These are phyloP conservation scores for Vandiemenella viatica DNA, from an alignment of 2,888 invertebrate species.

Conservation along the genomic window DNA sequence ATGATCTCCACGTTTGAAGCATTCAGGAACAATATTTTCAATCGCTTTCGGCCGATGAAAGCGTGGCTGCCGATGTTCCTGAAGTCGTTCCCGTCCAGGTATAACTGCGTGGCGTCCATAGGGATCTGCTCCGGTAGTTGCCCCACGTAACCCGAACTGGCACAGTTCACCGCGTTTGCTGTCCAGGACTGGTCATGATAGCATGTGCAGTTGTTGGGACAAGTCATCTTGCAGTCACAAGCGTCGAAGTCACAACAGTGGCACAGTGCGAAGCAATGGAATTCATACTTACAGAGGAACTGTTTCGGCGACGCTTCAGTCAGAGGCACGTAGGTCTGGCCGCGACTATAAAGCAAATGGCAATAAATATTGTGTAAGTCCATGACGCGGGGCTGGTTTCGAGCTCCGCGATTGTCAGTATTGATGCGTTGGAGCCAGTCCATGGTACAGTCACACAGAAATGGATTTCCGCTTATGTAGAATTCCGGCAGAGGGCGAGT, in stretches of 20 bases:
- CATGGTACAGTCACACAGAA: constrained; percentile 80
- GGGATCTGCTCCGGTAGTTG: constrained; percentile 67
- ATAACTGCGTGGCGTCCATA: constrained; percentile 80
- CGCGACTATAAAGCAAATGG: constrained; percentile 61
- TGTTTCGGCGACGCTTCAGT: constrained; percentile 67
- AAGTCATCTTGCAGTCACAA: constrained; percentile 86
- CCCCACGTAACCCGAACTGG: constrained; percentile 49
- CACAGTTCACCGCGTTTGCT: constrained; percentile 74
- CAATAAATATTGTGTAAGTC: constrained; percentile 73
- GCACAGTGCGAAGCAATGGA: constrained; percentile 73
- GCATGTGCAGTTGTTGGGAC: constrained; percentile 74
- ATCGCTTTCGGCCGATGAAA: constrained; percentile 68
- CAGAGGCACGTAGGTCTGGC: constrained; percentile 54
- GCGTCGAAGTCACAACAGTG: constrained; percentile 85
- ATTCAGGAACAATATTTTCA: constrained; percentile 61
- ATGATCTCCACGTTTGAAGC: constrained; percentile 61
- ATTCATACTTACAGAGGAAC: constrained; percentile 70
- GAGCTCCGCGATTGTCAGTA: constrained; percentile 43
- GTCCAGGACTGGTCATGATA: constrained; percentile 79
- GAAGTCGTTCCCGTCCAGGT: constrained; percentile 71
- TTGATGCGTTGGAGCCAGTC: constrained; percentile 78
- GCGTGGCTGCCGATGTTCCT: constrained; percentile 62
- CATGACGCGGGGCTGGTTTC: constrained; percentile 67
- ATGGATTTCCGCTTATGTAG: constrained; percentile 71
- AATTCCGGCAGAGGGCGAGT: constrained; percentile 64